Evolutionary conservation across 1,140 invertebrate species (phyloP).

Genomic region (Aphidius gifuensis): DNA sequence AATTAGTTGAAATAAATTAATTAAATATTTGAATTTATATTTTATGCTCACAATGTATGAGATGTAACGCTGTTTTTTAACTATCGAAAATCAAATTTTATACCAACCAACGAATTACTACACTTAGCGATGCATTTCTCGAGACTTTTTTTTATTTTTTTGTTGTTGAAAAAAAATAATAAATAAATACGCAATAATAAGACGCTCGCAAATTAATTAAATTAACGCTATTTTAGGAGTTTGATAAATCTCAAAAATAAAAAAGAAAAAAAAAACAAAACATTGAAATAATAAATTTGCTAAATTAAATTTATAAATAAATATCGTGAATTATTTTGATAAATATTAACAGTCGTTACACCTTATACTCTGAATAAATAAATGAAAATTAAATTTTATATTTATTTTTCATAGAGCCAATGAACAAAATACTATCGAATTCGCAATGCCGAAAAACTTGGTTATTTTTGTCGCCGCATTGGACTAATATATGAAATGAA

Average conservation of each 20-base stretch:
- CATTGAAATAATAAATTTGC: neutral
- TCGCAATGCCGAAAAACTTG: neutral
- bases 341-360: conserved; percentile 37
- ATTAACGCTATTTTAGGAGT: no score
- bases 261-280: neutral
- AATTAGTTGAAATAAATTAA: no score
- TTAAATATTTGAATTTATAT: no score
- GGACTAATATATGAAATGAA: no score
- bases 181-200: neutral
- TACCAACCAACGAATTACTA: no score
- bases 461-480: no score
- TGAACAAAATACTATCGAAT: neutral
- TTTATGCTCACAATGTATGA: conserved; percentile 44
- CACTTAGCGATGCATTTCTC: no score
- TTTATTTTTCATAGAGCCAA: neutral
- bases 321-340: neutral
- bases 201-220: neutral
- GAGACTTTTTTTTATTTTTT: no score
- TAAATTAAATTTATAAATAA: no score
- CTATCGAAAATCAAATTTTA: no score
- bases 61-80: conserved; percentile 46
- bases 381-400: neutral
- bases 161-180: conserved; percentile 5
- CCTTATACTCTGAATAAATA: conserved; percentile 47
- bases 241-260: no score